A percentile compares a stretch with the other conserved stretches of the same genome.
phyloP scores from a whole-genome alignment of 2,888 invertebrate genomes.

The Cheilosia soror region DNA sequence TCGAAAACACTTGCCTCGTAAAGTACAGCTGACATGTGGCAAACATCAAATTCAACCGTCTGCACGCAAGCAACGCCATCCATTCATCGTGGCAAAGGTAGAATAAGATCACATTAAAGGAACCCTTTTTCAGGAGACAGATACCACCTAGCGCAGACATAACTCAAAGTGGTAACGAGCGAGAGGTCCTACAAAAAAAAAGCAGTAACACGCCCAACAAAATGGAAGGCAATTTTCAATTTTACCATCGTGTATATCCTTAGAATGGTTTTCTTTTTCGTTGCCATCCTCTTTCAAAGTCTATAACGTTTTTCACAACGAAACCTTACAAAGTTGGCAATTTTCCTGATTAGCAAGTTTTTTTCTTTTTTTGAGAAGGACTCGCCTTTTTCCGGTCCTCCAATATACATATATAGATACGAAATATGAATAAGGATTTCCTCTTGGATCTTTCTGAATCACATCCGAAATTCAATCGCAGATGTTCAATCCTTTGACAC shows the following conservation, averaged over 20 bases:
- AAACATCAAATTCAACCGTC: constrained; percentile 5
- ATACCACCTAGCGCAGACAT: constrained; percentile 19
- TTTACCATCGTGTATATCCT: constrained; percentile 34
- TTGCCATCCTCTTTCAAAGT: constrained; percentile 33
- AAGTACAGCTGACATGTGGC: constrained; percentile 18
- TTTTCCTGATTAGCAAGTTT: constrained; percentile 67
- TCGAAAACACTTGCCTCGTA: not conserved
- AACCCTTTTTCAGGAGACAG: constrained; percentile 19
- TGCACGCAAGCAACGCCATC: constrained; percentile 21
- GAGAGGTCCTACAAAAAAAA: constrained; percentile 8
- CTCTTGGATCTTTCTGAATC: constrained; percentile 34
- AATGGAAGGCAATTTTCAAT: constrained; percentile 60
- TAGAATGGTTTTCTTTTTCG: constrained; percentile 9
- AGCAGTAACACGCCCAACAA: constrained; percentile 17
- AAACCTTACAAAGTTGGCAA: constrained; percentile 67
- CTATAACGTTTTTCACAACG: constrained; percentile 30
- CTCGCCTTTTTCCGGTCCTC: constrained; percentile 39
- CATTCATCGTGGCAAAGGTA: not conserved
- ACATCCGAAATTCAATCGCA: constrained; percentile 55
- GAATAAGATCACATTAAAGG: constrained; percentile 4
- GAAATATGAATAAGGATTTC: constrained; percentile 46
- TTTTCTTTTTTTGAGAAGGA: constrained; percentile 7
- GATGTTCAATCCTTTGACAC: constrained; percentile 60
- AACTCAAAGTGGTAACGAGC: constrained; percentile 55
- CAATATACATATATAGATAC: constrained; percentile 20